phyloP scores from a whole-genome alignment of 2,113 vertebrate species.

The Hymenochirus boettgeri region DNA sequence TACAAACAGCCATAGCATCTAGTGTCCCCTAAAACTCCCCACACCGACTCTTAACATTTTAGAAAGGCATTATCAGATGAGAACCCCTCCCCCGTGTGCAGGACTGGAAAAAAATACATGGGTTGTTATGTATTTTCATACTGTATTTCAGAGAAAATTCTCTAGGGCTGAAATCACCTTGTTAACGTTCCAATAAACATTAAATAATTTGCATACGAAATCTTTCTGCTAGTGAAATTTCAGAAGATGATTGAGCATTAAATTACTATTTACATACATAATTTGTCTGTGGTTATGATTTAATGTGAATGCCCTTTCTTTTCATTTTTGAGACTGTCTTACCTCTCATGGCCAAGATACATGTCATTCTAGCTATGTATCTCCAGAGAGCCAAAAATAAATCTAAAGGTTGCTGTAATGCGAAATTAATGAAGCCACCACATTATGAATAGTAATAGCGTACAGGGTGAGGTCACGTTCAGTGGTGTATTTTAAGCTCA shows the following conservation, averaged over 20 bases:
- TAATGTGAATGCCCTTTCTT: slow-evolving; percentile 5
- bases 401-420: slow-evolving; percentile 28
- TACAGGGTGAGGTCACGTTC: slow-evolving; percentile 2
- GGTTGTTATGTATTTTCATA: no score
- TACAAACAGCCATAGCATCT: no score
- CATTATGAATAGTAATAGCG: slow-evolving; percentile 22
- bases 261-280: neutral
- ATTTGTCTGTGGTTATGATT: neutral
- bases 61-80: no score
- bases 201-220: no score
- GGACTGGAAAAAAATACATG: no score
- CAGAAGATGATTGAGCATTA: slow-evolving; percentile 5
- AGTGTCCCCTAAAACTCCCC: no score
- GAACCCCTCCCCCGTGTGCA: no score
- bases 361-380: slow-evolving; percentile 13
- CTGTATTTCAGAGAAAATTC: no score
- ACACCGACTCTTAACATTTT: no score
- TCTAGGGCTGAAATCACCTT: no score
- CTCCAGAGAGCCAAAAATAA: slow-evolving; percentile 28
- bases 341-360: slow-evolving; percentile 1
- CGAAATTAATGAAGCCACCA: slow-evolving; percentile 30
- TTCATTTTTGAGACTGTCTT: neutral
- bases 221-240: slow-evolving; percentile 2
- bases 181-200: no score
- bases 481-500: slow-evolving; percentile 6